phyloP scores from a whole-genome alignment of 2,888 invertebrate genomes.

The Ormyrus rosae region DNA sequence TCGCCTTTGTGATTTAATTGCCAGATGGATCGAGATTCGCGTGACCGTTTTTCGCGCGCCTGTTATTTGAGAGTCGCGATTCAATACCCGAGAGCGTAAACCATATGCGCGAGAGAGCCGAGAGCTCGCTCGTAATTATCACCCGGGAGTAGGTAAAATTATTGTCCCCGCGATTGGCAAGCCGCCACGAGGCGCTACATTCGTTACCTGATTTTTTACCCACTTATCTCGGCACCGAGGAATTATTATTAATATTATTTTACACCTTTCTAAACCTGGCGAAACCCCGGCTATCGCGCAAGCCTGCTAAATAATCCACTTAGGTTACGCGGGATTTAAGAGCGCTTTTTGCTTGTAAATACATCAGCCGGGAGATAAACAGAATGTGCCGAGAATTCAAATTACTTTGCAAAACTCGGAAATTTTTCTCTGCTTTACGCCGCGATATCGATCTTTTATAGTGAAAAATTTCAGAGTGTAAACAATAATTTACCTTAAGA shows the following conservation, averaged over 20 bases:
- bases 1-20: constrained; percentile 55
- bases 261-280: constrained; percentile 36
- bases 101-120: neutral
- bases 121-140: constrained; percentile 36
- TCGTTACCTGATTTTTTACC: neutral
- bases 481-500: no score
- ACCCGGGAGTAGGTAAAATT: constrained; percentile 39
- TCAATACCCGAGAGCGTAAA: constrained; percentile 45
- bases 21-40: constrained; percentile 37
- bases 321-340: neutral
- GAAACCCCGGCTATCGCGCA: neutral
- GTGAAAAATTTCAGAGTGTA: no score
- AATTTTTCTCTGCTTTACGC: no score
- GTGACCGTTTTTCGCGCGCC: constrained; percentile 7
- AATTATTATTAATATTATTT: constrained; percentile 52
- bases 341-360: no score
- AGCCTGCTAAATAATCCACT: constrained; percentile 4
- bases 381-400: no score
- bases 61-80: constrained; percentile 29
- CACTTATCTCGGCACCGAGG: neutral
- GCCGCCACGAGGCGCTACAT: neutral
- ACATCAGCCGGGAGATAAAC: no score
- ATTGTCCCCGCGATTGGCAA: constrained; percentile 19
- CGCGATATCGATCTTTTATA: no score
- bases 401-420: no score